Evolutionary conservation across 2,113 vertebrate genomes (phyloP).

Genomic region (Balaeniceps rex): DNA sequence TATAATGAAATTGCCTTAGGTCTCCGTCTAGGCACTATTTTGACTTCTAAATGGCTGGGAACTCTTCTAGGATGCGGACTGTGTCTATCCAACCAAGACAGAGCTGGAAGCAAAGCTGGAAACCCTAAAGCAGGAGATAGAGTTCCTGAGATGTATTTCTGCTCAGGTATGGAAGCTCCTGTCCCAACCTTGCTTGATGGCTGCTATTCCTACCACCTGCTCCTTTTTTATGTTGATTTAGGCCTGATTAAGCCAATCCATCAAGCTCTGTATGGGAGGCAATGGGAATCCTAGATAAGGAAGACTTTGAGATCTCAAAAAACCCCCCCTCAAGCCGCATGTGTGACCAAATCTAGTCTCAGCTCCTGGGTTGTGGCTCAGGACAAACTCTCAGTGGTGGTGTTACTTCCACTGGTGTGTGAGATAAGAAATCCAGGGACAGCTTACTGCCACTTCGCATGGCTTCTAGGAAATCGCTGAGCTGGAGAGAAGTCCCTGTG

Average conservation of each 20-base stretch:
- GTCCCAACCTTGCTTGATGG: neutral
- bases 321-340: neutral
- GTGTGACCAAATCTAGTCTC: neutral
- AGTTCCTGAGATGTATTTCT: conserved; percentile 54
- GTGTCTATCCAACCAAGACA: conserved; percentile 47
- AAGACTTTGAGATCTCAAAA: neutral
- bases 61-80: conserved; percentile 61
- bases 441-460: neutral
- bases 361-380: neutral
- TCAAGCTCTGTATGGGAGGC: neutral
- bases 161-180: conserved; percentile 30
- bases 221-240: neutral
- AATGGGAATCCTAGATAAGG: neutral
- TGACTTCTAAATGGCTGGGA: neutral
- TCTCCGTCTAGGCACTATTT: neutral
- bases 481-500: conserved; percentile 77
- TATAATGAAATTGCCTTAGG: too few relatives aligned
- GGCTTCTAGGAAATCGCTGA: conserved; percentile 76
- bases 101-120: conserved; percentile 64
- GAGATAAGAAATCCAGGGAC: neutral
- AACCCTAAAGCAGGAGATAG: conserved; percentile 31
- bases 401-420: neutral
- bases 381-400: neutral
- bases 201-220: neutral
- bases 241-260: neutral